Percentiles rank a stretch among this genome's conserved stretches.
phyloP scores from a whole-genome alignment of 2,888 invertebrate genomes.

The Phorcus lineatus region DNA sequence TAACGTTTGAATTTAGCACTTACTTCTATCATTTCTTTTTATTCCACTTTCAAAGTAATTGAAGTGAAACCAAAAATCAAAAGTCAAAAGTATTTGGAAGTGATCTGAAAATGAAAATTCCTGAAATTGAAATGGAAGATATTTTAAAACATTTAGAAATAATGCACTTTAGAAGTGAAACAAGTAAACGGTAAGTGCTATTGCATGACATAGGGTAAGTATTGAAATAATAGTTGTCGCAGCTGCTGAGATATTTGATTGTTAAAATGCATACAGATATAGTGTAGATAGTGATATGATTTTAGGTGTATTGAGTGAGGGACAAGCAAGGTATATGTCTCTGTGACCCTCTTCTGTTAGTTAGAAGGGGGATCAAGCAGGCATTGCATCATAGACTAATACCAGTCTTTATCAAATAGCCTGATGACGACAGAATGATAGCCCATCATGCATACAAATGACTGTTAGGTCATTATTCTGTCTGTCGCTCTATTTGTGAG shows the following conservation, averaged over 20 bases:
- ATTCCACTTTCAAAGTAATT: neutral
- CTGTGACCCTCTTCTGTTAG: no score
- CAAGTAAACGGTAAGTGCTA: neutral
- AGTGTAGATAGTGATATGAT: no score
- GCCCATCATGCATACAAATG: conserved; percentile 15
- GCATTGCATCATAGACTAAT: neutral
- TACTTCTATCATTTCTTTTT: neutral
- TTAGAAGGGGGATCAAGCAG: neutral
- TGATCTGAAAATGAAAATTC: neutral
- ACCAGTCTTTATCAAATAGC: conserved; percentile 11
- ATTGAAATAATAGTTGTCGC: neutral
- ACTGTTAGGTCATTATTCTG: neutral
- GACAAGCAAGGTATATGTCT: no score
- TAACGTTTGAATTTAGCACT: neutral
- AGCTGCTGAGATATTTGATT: no score
- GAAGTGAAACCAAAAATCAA: neutral
- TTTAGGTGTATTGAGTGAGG: no score
- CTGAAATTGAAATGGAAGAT: neutral
- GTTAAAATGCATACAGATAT: no score
- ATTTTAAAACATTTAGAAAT: neutral
- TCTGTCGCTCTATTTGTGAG: neutral
- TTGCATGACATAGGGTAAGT: neutral
- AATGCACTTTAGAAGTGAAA: neutral
- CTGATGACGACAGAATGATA: neutral
- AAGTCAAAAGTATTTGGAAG: neutral